These are phyloP conservation scores for Myzus persicae DNA, from an alignment of 1,140 invertebrate genomes.

Conservation along the genomic window DNA sequence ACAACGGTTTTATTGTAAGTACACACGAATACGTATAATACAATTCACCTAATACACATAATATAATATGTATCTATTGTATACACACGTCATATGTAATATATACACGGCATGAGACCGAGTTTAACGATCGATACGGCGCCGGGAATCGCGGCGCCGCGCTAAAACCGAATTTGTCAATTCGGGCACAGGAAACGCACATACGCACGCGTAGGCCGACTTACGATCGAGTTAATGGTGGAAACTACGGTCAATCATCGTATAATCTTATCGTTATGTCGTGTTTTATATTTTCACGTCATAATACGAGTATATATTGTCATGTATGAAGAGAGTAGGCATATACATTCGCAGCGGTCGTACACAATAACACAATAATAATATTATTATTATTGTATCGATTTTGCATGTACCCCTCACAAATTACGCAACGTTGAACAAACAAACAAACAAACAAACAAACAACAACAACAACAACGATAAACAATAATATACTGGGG, in stretches of 20 bases:
- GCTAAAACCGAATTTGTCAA: not conserved
- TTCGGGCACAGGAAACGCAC: not conserved
- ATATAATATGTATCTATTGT: no score
- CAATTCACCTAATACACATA: not conserved
- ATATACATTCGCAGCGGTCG: not conserved
- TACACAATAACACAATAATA: not conserved
- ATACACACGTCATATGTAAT: not conserved
- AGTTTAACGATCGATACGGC: not conserved
- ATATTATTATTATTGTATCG: not conserved
- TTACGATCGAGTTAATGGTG: not conserved
- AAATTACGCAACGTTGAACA: conserved; percentile 2
- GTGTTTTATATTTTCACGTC: not conserved
- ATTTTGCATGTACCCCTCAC: not conserved
- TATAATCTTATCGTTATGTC: not conserved
- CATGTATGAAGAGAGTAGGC: not conserved
- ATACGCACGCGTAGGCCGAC: no score
- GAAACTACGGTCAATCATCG: not conserved
- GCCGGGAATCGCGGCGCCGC: not conserved
- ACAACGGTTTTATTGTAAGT: conserved; percentile 3
- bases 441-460: no score
- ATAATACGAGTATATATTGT: not conserved
- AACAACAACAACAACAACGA: not conserved
- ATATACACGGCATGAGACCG: not conserved
- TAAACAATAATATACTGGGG: not conserved
- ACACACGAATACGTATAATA: not conserved